Evolutionary conservation across 2,113 vertebrate species (phyloP).

Genomic region (Eclectus roratus): DNA sequence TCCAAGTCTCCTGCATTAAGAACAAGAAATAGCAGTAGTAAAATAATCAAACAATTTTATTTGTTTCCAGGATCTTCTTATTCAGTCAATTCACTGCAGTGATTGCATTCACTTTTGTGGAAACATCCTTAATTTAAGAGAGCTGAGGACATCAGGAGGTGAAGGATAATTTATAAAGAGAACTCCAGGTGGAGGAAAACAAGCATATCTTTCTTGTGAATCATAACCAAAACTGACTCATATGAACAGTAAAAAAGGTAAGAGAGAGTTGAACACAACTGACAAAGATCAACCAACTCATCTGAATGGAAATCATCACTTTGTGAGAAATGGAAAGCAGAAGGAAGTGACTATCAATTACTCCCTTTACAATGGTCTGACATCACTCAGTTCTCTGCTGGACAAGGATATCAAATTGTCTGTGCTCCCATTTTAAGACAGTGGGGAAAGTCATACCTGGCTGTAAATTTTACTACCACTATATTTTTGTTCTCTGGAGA

Average conservation of each 20-base stretch:
- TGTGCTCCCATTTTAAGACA: background rate
- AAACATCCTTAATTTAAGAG: background rate
- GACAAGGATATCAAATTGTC: conserved; percentile 14
- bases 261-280: background rate
- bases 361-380: conserved; percentile 14
- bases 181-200: background rate
- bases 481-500: background rate
- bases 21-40: background rate
- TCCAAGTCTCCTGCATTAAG: background rate
- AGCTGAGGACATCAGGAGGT: background rate
- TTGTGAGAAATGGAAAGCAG: conserved; percentile 26
- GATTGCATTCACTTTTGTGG: background rate
- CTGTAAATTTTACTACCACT: conserved; percentile 26
- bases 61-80: background rate
- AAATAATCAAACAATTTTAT: background rate
- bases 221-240: background rate
- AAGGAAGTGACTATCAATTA: conserved; percentile 28
- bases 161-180: background rate
- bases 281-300: background rate
- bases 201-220: background rate
- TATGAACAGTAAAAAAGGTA: background rate
- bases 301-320: background rate
- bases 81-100: background rate
- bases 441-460: conserved; percentile 13
- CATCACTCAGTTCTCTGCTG: background rate